Conservation (phyloP, 2,888 invertebrate genomes). For the Cephus pygmeus region DNA sequence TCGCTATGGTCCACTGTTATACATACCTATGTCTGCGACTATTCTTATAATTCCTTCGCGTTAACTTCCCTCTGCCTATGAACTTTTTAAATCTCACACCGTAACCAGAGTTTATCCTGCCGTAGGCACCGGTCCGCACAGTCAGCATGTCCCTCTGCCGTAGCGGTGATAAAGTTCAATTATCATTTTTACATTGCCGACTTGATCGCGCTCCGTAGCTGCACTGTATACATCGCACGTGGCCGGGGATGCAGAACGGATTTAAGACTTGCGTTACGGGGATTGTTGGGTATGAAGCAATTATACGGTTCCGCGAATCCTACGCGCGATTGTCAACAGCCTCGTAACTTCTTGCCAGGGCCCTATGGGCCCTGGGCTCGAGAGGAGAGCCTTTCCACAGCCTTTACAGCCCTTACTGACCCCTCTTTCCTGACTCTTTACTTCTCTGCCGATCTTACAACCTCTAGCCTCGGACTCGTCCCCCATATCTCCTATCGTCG, state of each 20-base stretch:
- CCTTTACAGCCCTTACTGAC: conserved; percentile 3
- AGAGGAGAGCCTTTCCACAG: background rate
- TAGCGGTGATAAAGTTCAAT: conserved; percentile 42
- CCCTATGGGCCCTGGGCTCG: background rate
- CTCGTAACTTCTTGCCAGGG: conserved; percentile 38
- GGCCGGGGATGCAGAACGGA: conserved; percentile 44
- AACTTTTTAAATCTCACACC: background rate
- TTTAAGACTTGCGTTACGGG: conserved; percentile 37
- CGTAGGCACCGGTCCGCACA: conserved; percentile 17
- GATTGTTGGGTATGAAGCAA: conserved; percentile 49
- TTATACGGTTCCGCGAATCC: conserved; percentile 54
- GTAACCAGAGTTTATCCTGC: conserved; percentile 13
- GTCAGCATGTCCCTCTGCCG: background rate
- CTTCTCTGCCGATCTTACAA: background rate
- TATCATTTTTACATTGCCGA: conserved; percentile 25
- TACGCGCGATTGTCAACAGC: conserved; percentile 49
- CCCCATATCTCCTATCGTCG: conserved; percentile 35
- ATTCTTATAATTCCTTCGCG: background rate
- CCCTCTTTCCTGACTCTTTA: background rate
- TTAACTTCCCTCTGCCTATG: background rate
- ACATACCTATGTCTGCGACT: background rate
- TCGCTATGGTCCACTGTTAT: background rate
- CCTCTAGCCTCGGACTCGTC: background rate
- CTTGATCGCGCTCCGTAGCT: conserved; percentile 16
- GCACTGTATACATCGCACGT: conserved; percentile 21